Evolutionary conservation across 2,797 vertebrate species (phyloP).

Genomic region (Furcifer pardalis): DNA sequence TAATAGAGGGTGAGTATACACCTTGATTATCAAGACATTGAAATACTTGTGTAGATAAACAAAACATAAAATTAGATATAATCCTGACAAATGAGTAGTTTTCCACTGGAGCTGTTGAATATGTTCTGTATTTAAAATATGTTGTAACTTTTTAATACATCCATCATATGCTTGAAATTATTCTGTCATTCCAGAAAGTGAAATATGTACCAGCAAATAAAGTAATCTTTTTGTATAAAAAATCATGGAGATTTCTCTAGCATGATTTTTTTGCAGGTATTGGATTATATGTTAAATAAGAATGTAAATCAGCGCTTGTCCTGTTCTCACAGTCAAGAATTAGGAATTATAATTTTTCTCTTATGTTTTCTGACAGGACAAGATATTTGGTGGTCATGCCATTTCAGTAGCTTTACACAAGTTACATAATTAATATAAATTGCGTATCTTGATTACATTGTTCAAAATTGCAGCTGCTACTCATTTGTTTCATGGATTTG

Average conservation of each 20-base stretch:
- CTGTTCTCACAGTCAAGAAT: not conserved
- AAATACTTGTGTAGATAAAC: not conserved
- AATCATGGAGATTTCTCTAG: not conserved
- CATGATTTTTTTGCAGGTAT: not conserved
- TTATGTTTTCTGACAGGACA: too few species aligned
- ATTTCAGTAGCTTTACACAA: too few species aligned
- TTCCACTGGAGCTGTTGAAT: not conserved
- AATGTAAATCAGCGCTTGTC: not conserved
- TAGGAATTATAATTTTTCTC: too few species aligned
- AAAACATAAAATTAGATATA: conserved; percentile 2
- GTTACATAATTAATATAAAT: too few species aligned
- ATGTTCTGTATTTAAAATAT: not conserved
- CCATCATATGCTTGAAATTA: not conserved
- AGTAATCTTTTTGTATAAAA: not conserved
- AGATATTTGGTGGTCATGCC: too few species aligned
- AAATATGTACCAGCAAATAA: not conserved
- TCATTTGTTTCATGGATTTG: too few species aligned
- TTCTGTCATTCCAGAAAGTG: not conserved
- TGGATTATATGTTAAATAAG: not conserved
- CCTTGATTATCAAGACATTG: conserved; percentile 29
- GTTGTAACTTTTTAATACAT: not conserved
- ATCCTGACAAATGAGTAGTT: not conserved
- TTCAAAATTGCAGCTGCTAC: too few species aligned
- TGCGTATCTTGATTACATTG: too few species aligned
- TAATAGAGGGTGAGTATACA: conserved; percentile 92